Base-by-base conservation (phyloP, 1,140 invertebrate species). In the Halesus radiatus region DNA sequence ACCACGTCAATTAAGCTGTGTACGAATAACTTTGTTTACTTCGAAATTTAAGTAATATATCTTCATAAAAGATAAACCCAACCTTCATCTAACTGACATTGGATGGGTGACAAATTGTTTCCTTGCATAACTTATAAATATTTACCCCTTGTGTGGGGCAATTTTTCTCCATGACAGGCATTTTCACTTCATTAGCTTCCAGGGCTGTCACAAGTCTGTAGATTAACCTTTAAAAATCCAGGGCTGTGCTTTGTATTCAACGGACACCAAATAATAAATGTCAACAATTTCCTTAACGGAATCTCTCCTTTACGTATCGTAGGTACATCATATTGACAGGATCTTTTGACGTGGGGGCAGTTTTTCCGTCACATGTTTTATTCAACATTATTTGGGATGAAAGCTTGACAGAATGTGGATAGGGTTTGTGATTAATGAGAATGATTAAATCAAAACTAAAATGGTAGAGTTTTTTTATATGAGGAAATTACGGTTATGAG, bases 171-270 rank as follows among this genome's bases (percentile, higher is more conserved):
- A 66, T 66, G 62, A 66, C 62, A 66, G 62, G 62, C 62, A 16
- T 66, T 66, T 66, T 66, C 62, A 66, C 62, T 66, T 66, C 62
- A 29, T 66, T 66, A 66, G 62, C 62, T 66, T 66, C 16, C 62
- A 66, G 62, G 62, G 23, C 62, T 66, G 62, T 66, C 62, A 66
- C 22, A 29, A 45, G 8, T 45, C 37, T 45, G 37, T 13, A 66
- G 62, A 66, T 66, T 66, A 66, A 32, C 62, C 62, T 37, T 66
- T 37, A 22, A 32, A 66, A 66, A 66, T 60, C 6, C 23, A 16
- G 23, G 23, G 23, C 29, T 66, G 23, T 22, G 23, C 26, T 66
- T 66, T 66, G 62, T 64, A 64, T 66, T 66, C 26, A 32, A 29
- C 62, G 62, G 62, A 66, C 62, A 66, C 10, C 62, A 66, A 29